These are phyloP conservation scores for Sylvicapra grimmia DNA, from an alignment of 2,113 vertebrate species.

Conservation along the genomic window DNA sequence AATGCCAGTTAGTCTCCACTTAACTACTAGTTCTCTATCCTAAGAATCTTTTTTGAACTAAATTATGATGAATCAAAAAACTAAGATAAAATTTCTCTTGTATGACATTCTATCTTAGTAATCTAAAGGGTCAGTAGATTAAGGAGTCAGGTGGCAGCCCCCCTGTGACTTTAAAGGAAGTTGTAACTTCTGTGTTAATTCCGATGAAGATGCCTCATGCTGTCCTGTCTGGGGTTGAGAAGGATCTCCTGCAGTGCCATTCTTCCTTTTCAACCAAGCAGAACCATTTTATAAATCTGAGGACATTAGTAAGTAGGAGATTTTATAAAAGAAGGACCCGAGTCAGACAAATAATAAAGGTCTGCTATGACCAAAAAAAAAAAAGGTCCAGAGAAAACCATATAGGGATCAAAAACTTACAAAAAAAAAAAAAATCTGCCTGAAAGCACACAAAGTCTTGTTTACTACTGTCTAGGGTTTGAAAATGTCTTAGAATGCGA, in stretches of 20 bases:
- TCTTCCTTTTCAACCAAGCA: conserved; percentile 40
- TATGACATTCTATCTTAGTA: conserved; percentile 24
- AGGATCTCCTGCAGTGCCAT: background rate
- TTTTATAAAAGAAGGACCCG: conserved; percentile 38
- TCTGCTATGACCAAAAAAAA: conserved; percentile 26
- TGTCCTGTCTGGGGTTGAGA: background rate
- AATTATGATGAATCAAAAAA: conserved; percentile 72
- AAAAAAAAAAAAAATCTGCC: conserved; percentile 47
- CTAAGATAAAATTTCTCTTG: conserved; percentile 60
- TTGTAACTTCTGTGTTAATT: background rate
- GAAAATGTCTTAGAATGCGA: conserved; percentile 54
- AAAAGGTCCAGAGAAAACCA: conserved; percentile 46
- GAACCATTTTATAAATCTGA: background rate
- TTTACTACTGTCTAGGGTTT: conserved; percentile 68
- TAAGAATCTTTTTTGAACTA: conserved; percentile 66
- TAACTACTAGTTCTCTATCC: conserved; percentile 71
- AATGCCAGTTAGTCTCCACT: conserved; percentile 61
- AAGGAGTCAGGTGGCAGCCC: background rate
- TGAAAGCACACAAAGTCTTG: conserved; percentile 71
- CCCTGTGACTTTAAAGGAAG: conserved; percentile 31
- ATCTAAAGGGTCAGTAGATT: conserved; percentile 11
- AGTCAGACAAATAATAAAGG: conserved; percentile 26
- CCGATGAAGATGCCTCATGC: background rate
- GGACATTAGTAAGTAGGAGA: conserved; percentile 40
- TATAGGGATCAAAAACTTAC: conserved; percentile 68